Evolutionary conservation across 2,797 vertebrate species (phyloP).

Genomic region (Danio albolineatus): DNA sequence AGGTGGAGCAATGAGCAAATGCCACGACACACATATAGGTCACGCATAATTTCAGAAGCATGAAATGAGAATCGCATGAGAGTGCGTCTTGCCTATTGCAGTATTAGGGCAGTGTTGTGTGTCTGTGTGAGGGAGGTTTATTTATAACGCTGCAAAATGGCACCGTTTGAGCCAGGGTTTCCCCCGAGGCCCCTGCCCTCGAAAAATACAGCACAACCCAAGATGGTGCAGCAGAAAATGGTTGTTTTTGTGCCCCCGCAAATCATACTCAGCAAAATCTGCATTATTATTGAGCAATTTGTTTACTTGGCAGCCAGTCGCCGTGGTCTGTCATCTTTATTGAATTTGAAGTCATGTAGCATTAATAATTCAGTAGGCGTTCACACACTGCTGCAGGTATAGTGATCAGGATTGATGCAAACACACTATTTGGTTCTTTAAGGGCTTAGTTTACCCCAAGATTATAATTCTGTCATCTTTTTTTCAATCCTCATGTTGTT

Average conservation of each 20-base stretch:
- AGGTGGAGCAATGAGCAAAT: constrained; percentile 31
- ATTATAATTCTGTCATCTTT: too few relatives aligned
- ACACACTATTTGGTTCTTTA: constrained; percentile 1
- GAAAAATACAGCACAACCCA: constrained; percentile 54
- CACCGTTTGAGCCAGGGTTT: constrained; percentile 55
- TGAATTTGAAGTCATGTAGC: constrained; percentile 18
- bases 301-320: constrained; percentile 6
- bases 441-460: too few relatives aligned
- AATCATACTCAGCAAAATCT: background rate
- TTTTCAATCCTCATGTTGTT: too few relatives aligned
- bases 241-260: background rate
- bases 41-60: constrained; percentile 39
- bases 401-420: constrained; percentile 5
- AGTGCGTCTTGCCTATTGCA: constrained; percentile 15
- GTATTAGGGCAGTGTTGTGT: constrained; percentile 29
- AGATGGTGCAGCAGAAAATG: constrained; percentile 57
- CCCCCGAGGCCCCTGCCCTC: constrained; percentile 57
- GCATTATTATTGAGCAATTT: background rate
- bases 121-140: constrained; percentile 64
- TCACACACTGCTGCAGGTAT: background rate
- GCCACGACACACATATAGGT: constrained; percentile 40
- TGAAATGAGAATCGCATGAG: background rate
- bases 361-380: constrained; percentile 21
- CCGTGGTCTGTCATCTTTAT: constrained; percentile 18
- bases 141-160: constrained; percentile 68